Base-by-base conservation (phyloP, 1,140 invertebrate species). In the Teleopsis dalmanni region DNA sequence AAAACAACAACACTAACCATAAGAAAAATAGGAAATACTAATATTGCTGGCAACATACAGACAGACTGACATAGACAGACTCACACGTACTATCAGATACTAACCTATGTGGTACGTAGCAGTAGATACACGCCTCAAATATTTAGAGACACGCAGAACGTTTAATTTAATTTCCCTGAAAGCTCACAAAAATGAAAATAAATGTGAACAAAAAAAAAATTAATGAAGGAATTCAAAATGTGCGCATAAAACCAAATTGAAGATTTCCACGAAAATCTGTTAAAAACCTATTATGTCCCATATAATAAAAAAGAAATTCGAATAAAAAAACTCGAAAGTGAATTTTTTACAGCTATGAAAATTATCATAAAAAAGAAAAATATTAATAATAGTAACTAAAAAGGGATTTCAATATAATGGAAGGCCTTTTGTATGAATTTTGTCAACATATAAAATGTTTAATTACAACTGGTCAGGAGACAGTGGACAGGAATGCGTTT, bases 151-250 rank as follows among this genome's bases (percentile, higher is more conserved):
- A 65, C 62, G 62, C 62, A 65, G 54, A 65, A 60, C 62, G 60
- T 56, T 65, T 65, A 59, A 65, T 57, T 65, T 65, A 62, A 65
- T 65, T 65, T 63, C 62, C 57, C 52, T 62, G 62, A 65, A 63
- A 65, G 62, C 58, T 65, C 38, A 46, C 31, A 34, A 34, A 29
- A 31, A 42, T 34, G 21, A 48, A 31, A 33, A 40, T 27, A 50
- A 50, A 27, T 29, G 50, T 54, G 61, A 42, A 23, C 14, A 16
- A 16, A 18, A 27, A 29, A 19, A 8, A 18, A n/a, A 13, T 29
- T 19, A 5, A 27, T 33, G 14, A 27, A 9, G 7, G 21, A 37
- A 37, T 36, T 29, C 34, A 6, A 22, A 47, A 37, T 35, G 33
- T 35, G 31, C 16, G 19, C 45, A 34, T 37, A 47, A 47, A 47